phyloP scores from a whole-genome alignment of 2,797 vertebrate genomes.

The Glossophaga mutica region DNA sequence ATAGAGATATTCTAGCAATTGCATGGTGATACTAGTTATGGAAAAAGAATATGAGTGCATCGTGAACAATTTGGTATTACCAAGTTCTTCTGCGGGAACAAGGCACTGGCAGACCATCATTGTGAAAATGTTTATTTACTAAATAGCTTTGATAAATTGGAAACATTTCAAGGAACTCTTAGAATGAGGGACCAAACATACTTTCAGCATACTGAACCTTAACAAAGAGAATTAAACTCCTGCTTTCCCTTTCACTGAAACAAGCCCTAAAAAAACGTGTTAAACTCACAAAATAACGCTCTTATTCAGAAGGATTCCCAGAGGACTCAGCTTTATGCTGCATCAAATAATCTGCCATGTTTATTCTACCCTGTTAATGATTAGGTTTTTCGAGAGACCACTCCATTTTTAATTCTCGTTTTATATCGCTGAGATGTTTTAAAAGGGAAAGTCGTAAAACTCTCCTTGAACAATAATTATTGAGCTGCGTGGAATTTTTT shows the following conservation, averaged over 20 bases:
- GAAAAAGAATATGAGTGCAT: background rate
- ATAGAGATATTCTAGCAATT: conserved; percentile 38
- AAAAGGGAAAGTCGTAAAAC: conserved; percentile 27
- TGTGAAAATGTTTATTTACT: conserved; percentile 34
- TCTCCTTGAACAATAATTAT: background rate
- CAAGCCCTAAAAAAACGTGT: background rate
- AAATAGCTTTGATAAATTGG: conserved; percentile 32
- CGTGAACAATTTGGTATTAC: background rate
- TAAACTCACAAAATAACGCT: background rate
- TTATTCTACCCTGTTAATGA: background rate
- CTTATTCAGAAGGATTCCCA: background rate
- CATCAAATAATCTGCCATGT: background rate
- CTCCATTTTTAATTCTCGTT: background rate
- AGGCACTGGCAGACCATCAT: background rate
- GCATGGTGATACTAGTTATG: background rate
- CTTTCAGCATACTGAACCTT: conserved; percentile 10
- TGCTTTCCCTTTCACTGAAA: conserved; percentile 26
- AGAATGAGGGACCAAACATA: background rate
- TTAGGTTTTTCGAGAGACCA: background rate
- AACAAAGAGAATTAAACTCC: background rate
- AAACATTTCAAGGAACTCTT: conserved; percentile 43
- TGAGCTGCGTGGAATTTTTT: background rate
- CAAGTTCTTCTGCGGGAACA: background rate
- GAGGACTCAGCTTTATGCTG: background rate
- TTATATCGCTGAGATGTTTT: background rate